These are phyloP conservation scores for Oryzias dopingdopingensis DNA, from an alignment of 2,797 vertebrate species.

Conservation along the genomic window DNA sequence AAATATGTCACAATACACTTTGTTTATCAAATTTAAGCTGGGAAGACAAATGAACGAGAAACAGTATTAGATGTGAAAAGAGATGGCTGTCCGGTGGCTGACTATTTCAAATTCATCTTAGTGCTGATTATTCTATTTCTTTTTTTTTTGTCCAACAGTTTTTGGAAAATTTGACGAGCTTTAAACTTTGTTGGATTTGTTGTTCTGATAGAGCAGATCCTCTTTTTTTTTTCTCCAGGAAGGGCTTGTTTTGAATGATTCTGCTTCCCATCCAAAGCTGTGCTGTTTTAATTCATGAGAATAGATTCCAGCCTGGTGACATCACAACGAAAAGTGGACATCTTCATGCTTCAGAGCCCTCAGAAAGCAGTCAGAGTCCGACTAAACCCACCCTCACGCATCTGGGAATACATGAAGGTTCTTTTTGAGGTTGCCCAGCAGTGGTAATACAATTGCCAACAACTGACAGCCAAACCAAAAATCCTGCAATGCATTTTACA, in stretches of 20 bases:
- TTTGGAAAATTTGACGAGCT: neutral
- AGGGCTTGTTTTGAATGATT: slow-evolving; percentile 26
- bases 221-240: slow-evolving; percentile 28
- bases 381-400: slow-evolving; percentile 22
- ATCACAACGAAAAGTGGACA: slow-evolving; percentile 18
- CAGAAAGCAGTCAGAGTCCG: slow-evolving; percentile 21
- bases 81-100: no score
- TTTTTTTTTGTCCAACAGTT: no score
- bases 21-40: no score
- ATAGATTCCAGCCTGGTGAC: slow-evolving; percentile 24
- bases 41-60: no score
- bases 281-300: slow-evolving; percentile 40
- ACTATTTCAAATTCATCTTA: no score
- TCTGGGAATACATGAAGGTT: slow-evolving; percentile 38
- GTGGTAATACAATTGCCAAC: slow-evolving; percentile 11
- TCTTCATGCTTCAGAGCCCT: slow-evolving; percentile 10
- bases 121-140: no score
- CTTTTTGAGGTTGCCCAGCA: slow-evolving; percentile 19
- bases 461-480: slow-evolving; percentile 19
- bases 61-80: no score
- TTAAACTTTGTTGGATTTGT: slow-evolving; percentile 19
- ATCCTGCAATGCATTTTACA: slow-evolving; percentile 11
- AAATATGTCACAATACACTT: no score
- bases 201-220: slow-evolving; percentile 39
- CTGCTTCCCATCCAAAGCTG: slow-evolving; percentile 12